Conservation (phyloP, 2,888 invertebrate genomes). For the Poecilus cupreus region DNA sequence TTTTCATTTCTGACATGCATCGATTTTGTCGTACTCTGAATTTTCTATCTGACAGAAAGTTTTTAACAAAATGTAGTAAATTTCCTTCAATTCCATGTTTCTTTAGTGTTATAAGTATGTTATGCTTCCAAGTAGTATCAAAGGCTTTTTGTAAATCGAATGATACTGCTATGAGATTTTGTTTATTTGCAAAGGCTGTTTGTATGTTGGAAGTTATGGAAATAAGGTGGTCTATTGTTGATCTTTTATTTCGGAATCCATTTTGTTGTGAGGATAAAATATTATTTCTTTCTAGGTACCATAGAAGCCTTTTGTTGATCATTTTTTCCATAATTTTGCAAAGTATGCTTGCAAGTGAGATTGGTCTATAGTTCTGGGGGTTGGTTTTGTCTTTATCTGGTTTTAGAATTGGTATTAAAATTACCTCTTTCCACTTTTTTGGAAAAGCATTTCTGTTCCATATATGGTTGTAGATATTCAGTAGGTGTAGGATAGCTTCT, state of each 20-base stretch:
- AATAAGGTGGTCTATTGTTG: background rate
- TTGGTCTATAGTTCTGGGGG: constrained; percentile 8
- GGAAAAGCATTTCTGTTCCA: no score
- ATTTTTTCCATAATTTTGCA: constrained; percentile 20
- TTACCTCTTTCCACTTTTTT: background rate
- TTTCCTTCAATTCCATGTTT: no score
- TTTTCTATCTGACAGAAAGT: no score
- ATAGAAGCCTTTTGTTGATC: background rate
- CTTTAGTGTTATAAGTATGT: no score
- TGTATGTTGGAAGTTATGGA: no score
- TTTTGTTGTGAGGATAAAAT: background rate
- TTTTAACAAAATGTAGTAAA: no score
- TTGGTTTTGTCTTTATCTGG: constrained; percentile 6
- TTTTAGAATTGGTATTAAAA: background rate
- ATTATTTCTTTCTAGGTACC: background rate
- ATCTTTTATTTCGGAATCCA: background rate
- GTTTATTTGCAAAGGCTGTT: no score
- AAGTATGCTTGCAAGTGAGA: background rate
- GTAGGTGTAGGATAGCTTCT: no score
- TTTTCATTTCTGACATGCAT: background rate
- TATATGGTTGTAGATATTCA: no score
- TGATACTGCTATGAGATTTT: background rate
- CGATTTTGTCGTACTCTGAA: no score
- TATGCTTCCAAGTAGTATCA: background rate
- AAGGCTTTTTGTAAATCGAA: background rate